Evolutionary conservation across 2,888 invertebrate genomes (phyloP).

Genomic region (Callyntrura sp.): DNA sequence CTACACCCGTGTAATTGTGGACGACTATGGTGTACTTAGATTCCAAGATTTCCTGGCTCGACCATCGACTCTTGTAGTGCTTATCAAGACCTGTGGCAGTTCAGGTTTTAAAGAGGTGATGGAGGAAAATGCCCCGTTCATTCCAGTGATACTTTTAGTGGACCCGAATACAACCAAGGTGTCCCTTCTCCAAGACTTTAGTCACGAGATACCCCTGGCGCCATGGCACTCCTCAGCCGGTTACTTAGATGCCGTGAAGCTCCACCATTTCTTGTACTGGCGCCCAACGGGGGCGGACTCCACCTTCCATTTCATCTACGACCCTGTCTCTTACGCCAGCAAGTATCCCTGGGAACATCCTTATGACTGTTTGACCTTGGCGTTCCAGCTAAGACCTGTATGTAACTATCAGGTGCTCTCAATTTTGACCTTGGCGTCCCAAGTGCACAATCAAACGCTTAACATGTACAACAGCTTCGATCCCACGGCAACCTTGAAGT

Average conservation of each 20-base stretch:
- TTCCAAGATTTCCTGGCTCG: neutral
- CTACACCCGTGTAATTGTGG: neutral
- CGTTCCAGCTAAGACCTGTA: neutral
- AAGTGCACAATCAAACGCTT: slow-evolving; percentile 14
- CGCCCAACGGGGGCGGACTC: neutral
- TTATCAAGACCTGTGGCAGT: neutral
- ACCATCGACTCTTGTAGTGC: neutral
- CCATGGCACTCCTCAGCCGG: neutral
- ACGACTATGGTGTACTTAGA: neutral
- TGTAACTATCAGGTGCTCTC: neutral
- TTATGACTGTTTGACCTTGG: neutral
- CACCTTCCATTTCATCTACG: neutral
- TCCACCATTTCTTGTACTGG: neutral
- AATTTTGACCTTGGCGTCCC: neutral
- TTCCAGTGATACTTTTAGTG: neutral
- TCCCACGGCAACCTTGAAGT: neutral
- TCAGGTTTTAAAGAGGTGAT: neutral
- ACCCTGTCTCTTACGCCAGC: neutral
- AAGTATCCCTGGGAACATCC: neutral
- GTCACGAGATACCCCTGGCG: neutral
- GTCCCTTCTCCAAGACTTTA: neutral
- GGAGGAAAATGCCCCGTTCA: neutral
- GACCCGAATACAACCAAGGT: neutral
- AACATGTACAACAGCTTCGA: neutral
- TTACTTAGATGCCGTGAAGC: neutral